Evolutionary conservation across 2,113 vertebrate species (phyloP), one percentile per base, ranked within the genome.

Genomic region (Speoplatyrhinus poulsoni): DNA sequence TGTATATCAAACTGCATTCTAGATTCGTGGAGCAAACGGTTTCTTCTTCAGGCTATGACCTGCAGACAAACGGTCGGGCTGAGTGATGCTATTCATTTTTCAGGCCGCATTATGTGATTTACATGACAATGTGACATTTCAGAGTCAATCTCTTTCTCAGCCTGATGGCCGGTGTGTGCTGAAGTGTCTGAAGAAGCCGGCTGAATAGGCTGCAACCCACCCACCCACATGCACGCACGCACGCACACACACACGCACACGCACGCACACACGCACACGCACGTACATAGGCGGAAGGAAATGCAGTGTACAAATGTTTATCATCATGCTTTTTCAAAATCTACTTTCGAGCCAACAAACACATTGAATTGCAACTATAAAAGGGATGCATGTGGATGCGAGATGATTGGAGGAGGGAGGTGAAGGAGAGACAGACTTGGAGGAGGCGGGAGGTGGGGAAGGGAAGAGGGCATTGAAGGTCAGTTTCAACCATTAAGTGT

Each of bases 401-500:
- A 41, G 36, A 41, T 41, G 36, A 64, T 6, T 62, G 60, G 9
- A 53, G n/a, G n/a, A 32, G 65, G 9, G 60, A 60, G 50, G 47
- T 26, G 9, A 11, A 9, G 32, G n/a, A 15, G n/a, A 26, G 36
- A 62, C 46, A 41, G 64, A 10, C 57, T 64, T 33, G 69, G 46
- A 60, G 47, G 62, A 56, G 58, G 53, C 46, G 61, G 47, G 62
- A 56, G 58, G 53, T 41, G 61, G 57, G 62, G 69, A 71, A 47
- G 58, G 12, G 32, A 33, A 33, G 33, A 9, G 36, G 57, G 72
- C 68, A 68, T 70, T 87, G 77, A 89, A 82, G 82, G 85, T 87
- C 73, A 84, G 78, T 75, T 77, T 73, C 48, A 26, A 60, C 61
- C 67, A 65, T 67, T 65, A 11, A 46, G 26, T 49, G 41, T 69